phyloP scores from a whole-genome alignment of 1,140 invertebrate genomes.

The Lycorma delicatula region DNA sequence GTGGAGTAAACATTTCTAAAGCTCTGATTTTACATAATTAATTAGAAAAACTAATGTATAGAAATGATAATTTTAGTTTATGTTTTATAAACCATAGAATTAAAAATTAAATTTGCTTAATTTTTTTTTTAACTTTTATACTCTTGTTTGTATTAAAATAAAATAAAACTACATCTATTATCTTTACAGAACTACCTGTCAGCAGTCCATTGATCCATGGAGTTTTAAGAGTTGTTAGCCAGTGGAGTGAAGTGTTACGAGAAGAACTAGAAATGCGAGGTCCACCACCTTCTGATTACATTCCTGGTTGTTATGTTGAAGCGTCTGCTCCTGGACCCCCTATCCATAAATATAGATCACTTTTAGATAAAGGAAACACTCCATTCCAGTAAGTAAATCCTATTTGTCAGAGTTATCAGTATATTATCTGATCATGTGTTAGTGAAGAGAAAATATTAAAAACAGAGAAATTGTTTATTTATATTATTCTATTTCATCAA shows the following conservation, averaged over 20 bases:
- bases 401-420: too few relatives aligned
- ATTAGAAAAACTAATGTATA: too few relatives aligned
- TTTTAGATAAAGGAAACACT: constrained; percentile 89
- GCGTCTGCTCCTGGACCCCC: constrained; percentile 63
- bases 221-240: constrained; percentile 70
- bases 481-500: too few relatives aligned
- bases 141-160: too few relatives aligned
- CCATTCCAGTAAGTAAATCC: constrained; percentile 69
- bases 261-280: constrained; percentile 65
- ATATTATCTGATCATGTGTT: too few relatives aligned
- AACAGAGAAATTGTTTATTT: too few relatives aligned
- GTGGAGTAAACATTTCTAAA: too few relatives aligned
- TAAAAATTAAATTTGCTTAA: background rate
- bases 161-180: too few relatives aligned
- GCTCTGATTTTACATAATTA: too few relatives aligned
- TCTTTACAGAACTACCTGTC: constrained; percentile 73
- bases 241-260: constrained; percentile 78
- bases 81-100: background rate
- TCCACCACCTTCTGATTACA: constrained; percentile 66
- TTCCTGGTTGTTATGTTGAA: constrained; percentile 76
- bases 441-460: too few relatives aligned
- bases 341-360: constrained; percentile 84
- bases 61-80: too few relatives aligned
- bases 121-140: too few relatives aligned
- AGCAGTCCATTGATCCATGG: constrained; percentile 90